phyloP scores from a whole-genome alignment of 2,113 vertebrate genomes.

The Brienomyrus longianalis region DNA sequence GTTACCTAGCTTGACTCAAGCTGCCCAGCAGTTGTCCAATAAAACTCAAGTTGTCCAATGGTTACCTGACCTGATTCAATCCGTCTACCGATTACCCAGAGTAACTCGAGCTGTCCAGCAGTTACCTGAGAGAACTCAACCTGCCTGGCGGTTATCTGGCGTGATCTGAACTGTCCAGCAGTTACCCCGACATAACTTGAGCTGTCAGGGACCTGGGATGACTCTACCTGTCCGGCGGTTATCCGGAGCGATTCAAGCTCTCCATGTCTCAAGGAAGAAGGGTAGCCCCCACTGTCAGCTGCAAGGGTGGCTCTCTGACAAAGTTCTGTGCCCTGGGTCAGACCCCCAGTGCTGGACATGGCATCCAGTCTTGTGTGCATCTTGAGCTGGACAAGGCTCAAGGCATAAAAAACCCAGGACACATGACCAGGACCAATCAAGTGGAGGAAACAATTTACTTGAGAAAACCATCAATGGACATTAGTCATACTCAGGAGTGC shows the following conservation, averaged over 20 bases:
- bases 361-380: no score
- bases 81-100: no score
- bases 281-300: neutral
- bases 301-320: neutral
- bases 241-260: neutral
- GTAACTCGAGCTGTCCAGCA: neutral
- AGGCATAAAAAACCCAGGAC: neutral
- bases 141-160: no score
- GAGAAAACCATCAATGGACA: neutral
- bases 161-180: no score
- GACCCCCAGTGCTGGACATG: neutral
- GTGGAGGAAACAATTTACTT: neutral
- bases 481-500: neutral
- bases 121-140: no score
- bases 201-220: neutral
- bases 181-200: no score
- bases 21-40: no score
- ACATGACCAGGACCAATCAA: neutral
- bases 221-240: neutral
- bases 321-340: no score
- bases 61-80: no score
- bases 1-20: neutral
- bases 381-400: neutral
- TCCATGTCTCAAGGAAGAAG: neutral
- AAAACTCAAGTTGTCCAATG: neutral